Base-by-base conservation (phyloP, 2,888 invertebrate genomes). In the Chironomus riparius region DNA sequence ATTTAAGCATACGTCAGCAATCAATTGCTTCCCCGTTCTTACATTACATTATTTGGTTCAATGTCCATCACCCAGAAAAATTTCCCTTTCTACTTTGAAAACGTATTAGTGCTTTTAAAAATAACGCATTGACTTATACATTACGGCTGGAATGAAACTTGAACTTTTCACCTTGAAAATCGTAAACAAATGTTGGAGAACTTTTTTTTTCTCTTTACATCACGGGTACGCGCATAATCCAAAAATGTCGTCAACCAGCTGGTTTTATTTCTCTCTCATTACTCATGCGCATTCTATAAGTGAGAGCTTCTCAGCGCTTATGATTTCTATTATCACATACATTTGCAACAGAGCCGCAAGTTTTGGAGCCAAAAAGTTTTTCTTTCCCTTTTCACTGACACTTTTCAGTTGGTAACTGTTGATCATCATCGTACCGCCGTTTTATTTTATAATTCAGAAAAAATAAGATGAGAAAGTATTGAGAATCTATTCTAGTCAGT, bases 101-200 rank as follows among this genome's bases (percentile, higher is more conserved):
- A 24, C 21, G 38, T 38, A 38, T 38, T 38, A 38, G 38, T 65
- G 21, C 65, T 22, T 13, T 65, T 22, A 13, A 21, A 65, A 24
- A 65, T 21, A 65, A 65, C 12, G 65, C 21, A 65, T 21, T 65
- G 24, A 24, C 21, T 65, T 65, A 7, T 65, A 21, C 13, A 65
- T 22, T 65, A 22, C 13, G 21, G 21, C 22, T 65, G 22, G 65
- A 65, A 24, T 3, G 65, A 47, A 47, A 74, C 74, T 74, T 74
- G 74, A 74, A 74, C 74, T 74, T 74, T 74, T 74, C 74, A 74
- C 74, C 74, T 74, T 74, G 74, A 74, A 74, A 74, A 65, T 74
- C 68, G 74, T 74, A 74, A 74, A 74, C 74, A 74, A 65, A 74
- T 74, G 56, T 56, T 56, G 24, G 68, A 47, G 68, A 65, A 50